A percentile compares a stretch with the other conserved stretches of the same genome.
These are phyloP conservation scores for Pseudotriccus pelzelni DNA, from an alignment of 2,797 vertebrate species.

Conservation along the genomic window DNA sequence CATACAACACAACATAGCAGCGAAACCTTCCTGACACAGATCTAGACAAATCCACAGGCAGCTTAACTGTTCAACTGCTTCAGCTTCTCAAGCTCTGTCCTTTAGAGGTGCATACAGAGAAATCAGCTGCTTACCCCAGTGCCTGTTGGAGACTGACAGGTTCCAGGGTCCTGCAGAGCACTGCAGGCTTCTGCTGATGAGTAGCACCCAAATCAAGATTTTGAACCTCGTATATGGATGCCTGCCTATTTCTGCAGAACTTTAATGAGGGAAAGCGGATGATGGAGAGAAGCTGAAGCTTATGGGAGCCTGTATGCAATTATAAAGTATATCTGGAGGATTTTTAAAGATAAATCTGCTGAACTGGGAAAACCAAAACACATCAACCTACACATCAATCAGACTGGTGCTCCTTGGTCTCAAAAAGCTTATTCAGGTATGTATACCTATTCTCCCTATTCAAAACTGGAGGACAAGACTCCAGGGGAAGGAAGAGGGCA, in stretches of 20 bases:
- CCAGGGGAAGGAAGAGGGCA: neutral
- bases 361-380: neutral
- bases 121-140: neutral
- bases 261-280: rapidly evolving
- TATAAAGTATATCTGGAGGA: neutral
- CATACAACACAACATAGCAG: neutral
- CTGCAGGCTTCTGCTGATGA: neutral
- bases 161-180: neutral
- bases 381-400: neutral
- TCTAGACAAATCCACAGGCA: neutral
- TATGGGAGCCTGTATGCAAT: neutral
- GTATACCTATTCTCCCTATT: neutral
- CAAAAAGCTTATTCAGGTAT: neutral
- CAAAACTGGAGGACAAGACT: neutral
- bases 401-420: neutral
- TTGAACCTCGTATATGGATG: neutral
- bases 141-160: rapidly evolving
- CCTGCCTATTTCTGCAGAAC: neutral
- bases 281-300: neutral
- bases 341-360: neutral
- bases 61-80: neutral
- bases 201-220: neutral
- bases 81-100: neutral
- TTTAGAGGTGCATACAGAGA: neutral
- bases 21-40: neutral